Percentiles rank a stretch among this genome's conserved stretches.
Conservation (phyloP, 2,888 invertebrate genomes). For the Drosophila robusta region DNA sequence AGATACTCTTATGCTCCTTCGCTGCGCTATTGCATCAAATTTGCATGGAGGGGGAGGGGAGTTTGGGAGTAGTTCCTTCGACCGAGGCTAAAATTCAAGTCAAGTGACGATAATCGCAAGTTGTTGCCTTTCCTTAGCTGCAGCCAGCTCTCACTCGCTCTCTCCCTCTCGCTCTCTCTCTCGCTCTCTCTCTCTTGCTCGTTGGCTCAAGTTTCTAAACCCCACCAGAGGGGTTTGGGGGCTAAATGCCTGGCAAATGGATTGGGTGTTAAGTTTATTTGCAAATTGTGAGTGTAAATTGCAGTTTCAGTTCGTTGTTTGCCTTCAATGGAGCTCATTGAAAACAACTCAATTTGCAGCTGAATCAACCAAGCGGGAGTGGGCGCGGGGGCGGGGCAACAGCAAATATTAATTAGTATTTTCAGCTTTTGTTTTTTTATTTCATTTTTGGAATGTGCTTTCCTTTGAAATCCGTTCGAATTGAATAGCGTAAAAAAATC, state of each 20-base stretch:
- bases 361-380: conserved; percentile 32
- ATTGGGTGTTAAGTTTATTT: conserved; percentile 55
- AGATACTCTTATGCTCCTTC: conserved; percentile 6
- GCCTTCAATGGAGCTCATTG: conserved; percentile 33
- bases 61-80: neutral
- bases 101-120: conserved; percentile 76
- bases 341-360: conserved; percentile 63
- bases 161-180: neutral
- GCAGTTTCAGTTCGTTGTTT: conserved; percentile 40
- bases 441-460: neutral
- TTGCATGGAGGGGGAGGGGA: conserved; percentile 59
- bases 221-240: conserved; percentile 16
- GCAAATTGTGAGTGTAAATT: conserved; percentile 67
- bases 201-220: conserved; percentile 5
- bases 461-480: conserved; percentile 1
- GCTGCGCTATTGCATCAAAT: conserved; percentile 60
- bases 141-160: neutral
- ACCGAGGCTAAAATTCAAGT: conserved; percentile 53
- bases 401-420: conserved; percentile 60
- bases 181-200: neutral
- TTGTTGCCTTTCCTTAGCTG: conserved; percentile 31
- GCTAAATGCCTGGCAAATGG: conserved; percentile 64
- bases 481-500: conserved; percentile 19
- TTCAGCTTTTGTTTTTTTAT: conserved; percentile 6
- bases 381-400: neutral